phyloP scores from a whole-genome alignment of 2,797 vertebrate species.

The Sebastes matsubarae region DNA sequence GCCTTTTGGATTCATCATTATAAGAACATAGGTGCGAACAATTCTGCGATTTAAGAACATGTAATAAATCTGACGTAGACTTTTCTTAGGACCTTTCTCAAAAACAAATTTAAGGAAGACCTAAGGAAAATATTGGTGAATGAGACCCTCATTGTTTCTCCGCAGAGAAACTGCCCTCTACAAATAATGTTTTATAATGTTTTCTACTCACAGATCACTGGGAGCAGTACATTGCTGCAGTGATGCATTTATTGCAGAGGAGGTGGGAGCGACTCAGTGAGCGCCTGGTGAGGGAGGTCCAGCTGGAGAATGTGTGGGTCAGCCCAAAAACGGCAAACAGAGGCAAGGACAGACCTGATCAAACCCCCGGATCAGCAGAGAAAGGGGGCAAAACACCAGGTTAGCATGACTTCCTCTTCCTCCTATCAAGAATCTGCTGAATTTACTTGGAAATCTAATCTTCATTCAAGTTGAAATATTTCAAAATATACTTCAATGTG shows the following conservation, averaged over 20 bases:
- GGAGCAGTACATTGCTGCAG: constrained; percentile 72
- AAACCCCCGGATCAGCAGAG: constrained; percentile 40
- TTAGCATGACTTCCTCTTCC: background rate
- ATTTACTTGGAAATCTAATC: background rate
- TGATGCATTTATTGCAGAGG: constrained; percentile 56
- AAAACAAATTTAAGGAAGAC: no score
- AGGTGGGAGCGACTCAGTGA: constrained; percentile 68
- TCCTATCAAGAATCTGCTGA: background rate
- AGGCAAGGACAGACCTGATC: constrained; percentile 47
- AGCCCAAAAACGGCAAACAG: constrained; percentile 74
- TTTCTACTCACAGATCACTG: constrained; percentile 76
- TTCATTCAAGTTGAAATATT: background rate
- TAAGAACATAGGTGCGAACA: no score
- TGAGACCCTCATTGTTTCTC: background rate
- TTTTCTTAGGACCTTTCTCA: no score
- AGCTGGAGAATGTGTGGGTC: constrained; percentile 82
- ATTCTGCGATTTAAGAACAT: background rate
- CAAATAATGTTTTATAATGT: background rate
- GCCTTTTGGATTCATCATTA: no score
- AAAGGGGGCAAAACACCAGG: constrained; percentile 63
- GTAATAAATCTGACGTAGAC: background rate
- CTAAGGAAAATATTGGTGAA: no score
- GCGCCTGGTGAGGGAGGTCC: constrained; percentile 55
- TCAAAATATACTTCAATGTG: background rate
- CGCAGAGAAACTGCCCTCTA: background rate